Evolutionary conservation across 2,113 vertebrate species (phyloP).

Genomic region (Clinocottus analis): DNA sequence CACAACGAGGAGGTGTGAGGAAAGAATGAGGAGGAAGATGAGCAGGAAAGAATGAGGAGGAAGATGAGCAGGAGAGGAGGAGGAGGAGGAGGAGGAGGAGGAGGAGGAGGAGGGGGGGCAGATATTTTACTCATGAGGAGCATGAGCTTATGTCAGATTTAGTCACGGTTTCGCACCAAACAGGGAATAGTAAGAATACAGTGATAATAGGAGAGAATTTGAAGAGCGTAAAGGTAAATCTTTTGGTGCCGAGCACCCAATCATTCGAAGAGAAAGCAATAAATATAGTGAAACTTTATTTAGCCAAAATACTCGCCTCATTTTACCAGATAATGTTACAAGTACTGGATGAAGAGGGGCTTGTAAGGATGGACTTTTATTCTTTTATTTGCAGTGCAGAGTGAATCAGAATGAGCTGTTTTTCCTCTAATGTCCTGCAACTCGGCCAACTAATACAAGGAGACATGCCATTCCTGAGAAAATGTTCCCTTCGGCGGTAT

Average conservation of each 20-base stretch:
- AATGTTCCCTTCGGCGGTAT: slow-evolving; percentile 42
- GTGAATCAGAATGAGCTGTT: slow-evolving; percentile 73
- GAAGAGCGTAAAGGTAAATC: not conserved
- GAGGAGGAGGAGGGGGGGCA: slow-evolving; percentile 32
- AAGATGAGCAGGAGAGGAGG: slow-evolving; percentile 36
- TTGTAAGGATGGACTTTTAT: slow-evolving; percentile 18
- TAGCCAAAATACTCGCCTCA: slow-evolving; percentile 7
- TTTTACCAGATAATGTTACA: slow-evolving; percentile 13
- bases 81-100: slow-evolving; percentile 21
- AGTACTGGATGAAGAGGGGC: not conserved
- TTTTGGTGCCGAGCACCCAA: not conserved
- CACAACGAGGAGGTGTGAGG: slow-evolving; percentile 67
- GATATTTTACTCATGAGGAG: slow-evolving; percentile 40
- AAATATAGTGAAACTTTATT: not conserved
- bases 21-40: slow-evolving; percentile 56
- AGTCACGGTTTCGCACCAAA: slow-evolving; percentile 22
- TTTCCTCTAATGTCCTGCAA: slow-evolving; percentile 62
- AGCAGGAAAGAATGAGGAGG: slow-evolving; percentile 60
- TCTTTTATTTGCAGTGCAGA: slow-evolving; percentile 25
- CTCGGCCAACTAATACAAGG: slow-evolving; percentile 70
- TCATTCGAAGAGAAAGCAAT: not conserved
- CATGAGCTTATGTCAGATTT: slow-evolving; percentile 15
- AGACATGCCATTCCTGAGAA: slow-evolving; percentile 75
- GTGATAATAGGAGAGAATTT: slow-evolving; percentile 2
- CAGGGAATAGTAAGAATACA: not conserved